phyloP scores from a whole-genome alignment of 2,797 vertebrate genomes.

The Hylomyscus alleni region DNA sequence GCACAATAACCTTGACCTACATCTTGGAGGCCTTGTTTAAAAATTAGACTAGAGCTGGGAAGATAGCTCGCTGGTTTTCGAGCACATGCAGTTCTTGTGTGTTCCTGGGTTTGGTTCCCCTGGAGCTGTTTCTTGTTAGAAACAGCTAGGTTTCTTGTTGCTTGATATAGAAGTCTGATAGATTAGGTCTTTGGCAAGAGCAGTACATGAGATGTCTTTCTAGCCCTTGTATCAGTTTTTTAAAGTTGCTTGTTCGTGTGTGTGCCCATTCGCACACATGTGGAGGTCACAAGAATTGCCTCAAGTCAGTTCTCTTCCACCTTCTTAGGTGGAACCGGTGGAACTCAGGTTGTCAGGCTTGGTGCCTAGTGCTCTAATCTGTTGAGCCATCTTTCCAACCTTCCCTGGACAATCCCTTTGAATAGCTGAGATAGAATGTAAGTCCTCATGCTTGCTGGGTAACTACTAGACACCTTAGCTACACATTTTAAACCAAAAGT shows the following conservation, averaged over 20 bases:
- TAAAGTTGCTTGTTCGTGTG: neutral
- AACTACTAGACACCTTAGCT: neutral
- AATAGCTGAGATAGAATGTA: neutral
- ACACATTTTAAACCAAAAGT: neutral
- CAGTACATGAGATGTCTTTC: neutral
- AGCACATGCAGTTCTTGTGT: neutral
- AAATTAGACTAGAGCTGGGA: neutral
- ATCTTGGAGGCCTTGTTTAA: constrained; percentile 1
- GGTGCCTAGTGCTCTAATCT: neutral
- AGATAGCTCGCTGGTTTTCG: neutral
- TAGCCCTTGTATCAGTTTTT: neutral
- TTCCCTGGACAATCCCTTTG: neutral
- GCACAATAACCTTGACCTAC: neutral
- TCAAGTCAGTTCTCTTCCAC: neutral
- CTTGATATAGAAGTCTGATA: neutral
- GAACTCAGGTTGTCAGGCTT: neutral
- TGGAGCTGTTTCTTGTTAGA: neutral
- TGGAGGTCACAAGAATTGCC: neutral
- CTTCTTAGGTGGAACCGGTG: neutral
- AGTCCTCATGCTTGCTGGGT: neutral
- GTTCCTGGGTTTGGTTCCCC: neutral
- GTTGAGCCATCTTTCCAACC: neutral
- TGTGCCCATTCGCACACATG: no score
- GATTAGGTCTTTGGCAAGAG: neutral
- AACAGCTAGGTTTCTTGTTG: neutral